Conservation (phyloP, 2,113 vertebrate genomes). For the Alces alces region DNA sequence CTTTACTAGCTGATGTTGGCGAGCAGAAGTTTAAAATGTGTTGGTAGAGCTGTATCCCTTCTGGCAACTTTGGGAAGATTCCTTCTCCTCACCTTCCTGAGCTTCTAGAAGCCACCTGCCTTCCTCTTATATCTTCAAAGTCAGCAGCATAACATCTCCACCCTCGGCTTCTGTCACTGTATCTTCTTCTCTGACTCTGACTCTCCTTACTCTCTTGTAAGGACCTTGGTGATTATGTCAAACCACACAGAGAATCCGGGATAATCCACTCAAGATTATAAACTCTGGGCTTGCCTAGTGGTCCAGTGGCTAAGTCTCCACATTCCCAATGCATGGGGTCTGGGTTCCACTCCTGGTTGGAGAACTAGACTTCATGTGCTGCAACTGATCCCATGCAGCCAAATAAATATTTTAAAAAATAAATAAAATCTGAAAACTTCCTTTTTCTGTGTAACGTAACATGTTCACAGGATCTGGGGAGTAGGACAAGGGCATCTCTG, state of each 20-base stretch:
- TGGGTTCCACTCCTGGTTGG: neutral
- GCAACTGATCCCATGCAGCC: neutral
- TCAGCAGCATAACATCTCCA: neutral
- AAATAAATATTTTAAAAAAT: neutral
- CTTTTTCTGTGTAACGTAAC: neutral
- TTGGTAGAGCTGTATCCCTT: neutral
- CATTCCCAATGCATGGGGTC: neutral
- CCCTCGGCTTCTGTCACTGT: neutral
- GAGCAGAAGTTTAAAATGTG: neutral
- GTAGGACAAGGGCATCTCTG: neutral
- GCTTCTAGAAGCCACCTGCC: neutral
- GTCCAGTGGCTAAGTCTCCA: neutral
- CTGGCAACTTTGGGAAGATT: neutral
- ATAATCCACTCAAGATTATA: neutral
- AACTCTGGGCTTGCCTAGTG: neutral
- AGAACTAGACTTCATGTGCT: neutral
- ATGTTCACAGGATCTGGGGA: neutral
- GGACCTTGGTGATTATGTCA: neutral
- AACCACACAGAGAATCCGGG: neutral
- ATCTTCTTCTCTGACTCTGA: neutral
- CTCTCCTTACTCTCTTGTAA: neutral
- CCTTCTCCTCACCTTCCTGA: neutral
- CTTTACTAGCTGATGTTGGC: neutral
- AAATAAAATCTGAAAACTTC: neutral
- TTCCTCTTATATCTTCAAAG: neutral